Evolutionary conservation across 37 sponge, comb jelly and placozoan genomes (phyloP).

Genomic region (Axinella damicornis): DNA sequence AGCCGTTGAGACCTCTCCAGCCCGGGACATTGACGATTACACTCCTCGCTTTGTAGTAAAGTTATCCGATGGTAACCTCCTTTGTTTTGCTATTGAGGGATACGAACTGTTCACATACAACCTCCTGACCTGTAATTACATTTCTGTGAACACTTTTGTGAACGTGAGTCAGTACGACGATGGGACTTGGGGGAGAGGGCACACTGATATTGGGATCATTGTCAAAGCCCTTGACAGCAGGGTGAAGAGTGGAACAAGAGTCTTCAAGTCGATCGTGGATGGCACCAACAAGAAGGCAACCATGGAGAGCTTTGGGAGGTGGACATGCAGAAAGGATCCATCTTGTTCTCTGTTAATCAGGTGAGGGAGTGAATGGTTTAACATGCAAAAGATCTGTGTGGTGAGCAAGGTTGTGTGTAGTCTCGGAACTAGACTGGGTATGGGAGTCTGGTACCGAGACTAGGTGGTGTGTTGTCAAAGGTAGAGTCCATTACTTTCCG

Average conservation of each 20-base stretch:
- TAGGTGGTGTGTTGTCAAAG: too few relatives aligned
- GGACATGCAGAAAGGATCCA: slow-evolving; percentile 20
- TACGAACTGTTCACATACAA: slow-evolving; percentile 50
- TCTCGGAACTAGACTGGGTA: too few relatives aligned
- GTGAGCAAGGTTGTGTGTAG: too few relatives aligned
- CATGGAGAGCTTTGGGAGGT: slow-evolving; percentile 40
- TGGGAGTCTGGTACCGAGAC: too few relatives aligned
- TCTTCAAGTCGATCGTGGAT: slow-evolving; percentile 23
- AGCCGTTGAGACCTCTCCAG: too few relatives aligned
- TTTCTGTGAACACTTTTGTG: slow-evolving; percentile 28
- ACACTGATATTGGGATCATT: slow-evolving; percentile 20
- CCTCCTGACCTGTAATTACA: slow-evolving; percentile 29
- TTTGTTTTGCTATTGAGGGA: slow-evolving; percentile 42
- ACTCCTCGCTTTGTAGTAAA: slow-evolving; percentile 28
- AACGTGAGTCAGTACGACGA: background rate
- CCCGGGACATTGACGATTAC: background rate
- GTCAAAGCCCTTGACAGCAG: slow-evolving; percentile 12
- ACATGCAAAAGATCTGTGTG: too few relatives aligned
- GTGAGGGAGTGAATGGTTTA: too few relatives aligned
- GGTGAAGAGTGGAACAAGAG: slow-evolving; percentile 11
- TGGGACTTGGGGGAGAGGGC: background rate
- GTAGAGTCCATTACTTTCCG: too few relatives aligned
- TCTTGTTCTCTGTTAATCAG: background rate
- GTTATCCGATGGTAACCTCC: slow-evolving; percentile 18
- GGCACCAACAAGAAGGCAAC: slow-evolving; percentile 25